Conservation (phyloP, 1,140 invertebrate species). For the Rhagoletis zephyria region DNA sequence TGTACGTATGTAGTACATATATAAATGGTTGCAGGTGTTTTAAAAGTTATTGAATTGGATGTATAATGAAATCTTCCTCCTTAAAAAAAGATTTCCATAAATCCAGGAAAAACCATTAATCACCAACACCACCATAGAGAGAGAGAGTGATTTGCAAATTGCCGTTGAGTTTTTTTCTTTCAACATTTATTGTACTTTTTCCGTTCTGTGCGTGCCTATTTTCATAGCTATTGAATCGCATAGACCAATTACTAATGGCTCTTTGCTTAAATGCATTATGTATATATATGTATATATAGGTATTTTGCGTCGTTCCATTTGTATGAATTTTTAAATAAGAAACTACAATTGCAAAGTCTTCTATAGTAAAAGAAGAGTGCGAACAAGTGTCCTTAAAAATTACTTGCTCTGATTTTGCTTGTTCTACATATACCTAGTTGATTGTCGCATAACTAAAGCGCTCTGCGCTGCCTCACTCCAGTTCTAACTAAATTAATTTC, state of each 20-base stretch:
- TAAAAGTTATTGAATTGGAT: conserved; percentile 7
- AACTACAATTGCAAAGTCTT: neutral
- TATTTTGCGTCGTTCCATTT: neutral
- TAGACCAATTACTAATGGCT: too few relatives aligned
- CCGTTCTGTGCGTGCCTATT: neutral
- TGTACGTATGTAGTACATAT: neutral
- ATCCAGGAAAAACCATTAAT: neutral
- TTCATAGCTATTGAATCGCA: neutral
- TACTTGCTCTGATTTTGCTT: neutral
- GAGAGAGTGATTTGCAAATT: neutral
- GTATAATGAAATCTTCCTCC: neutral
- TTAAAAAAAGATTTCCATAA: neutral
- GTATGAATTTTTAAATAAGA: neutral
- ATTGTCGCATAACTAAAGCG: neutral
- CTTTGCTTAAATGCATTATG: too few relatives aligned
- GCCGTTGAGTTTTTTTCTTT: neutral
- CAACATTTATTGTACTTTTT: neutral
- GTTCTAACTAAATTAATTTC: conserved; percentile 19
- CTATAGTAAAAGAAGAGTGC: neutral
- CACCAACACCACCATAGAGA: neutral
- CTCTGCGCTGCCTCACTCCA: neutral
- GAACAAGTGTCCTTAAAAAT: conserved; percentile 40
- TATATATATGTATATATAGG: neutral
- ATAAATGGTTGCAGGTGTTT: neutral
- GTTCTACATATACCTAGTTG: neutral